These are phyloP conservation scores for Anarsia innoxiella DNA, from an alignment of 2,888 invertebrate genomes.

Conservation along the genomic window DNA sequence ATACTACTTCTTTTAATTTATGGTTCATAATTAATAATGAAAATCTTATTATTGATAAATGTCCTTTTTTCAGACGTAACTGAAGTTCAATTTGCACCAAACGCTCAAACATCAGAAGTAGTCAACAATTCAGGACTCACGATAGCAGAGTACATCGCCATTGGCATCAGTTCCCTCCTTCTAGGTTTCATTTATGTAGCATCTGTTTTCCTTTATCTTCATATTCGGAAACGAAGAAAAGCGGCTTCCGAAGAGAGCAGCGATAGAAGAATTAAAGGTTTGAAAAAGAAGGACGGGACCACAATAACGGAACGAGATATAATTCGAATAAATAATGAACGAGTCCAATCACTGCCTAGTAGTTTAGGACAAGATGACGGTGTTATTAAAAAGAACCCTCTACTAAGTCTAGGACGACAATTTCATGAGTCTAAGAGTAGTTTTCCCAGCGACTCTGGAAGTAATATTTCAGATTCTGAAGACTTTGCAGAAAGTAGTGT, in stretches of 20 bases:
- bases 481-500: conserved; percentile 61
- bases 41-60: background rate
- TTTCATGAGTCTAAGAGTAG: conserved; percentile 67
- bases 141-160: conserved; percentile 86
- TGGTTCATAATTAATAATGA: background rate
- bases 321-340: conserved; percentile 60
- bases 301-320: conserved; percentile 62
- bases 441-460: conserved; percentile 70
- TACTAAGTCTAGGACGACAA: conserved; percentile 77
- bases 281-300: conserved; percentile 59
- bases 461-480: conserved; percentile 80
- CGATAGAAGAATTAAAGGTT: conserved; percentile 47
- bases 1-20: background rate
- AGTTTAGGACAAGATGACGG: conserved; percentile 78
- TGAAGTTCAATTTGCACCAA: conserved; percentile 85
- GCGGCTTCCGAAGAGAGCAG: conserved; percentile 62
- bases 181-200: conserved; percentile 91
- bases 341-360: conserved; percentile 46
- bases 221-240: conserved; percentile 80
- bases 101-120: conserved; percentile 75
- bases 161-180: conserved; percentile 88
- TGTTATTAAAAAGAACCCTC: conserved; percentile 85
- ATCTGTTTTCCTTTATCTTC: conserved; percentile 87
- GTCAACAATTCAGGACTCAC: conserved; percentile 77
- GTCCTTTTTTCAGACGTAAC: conserved; percentile 77